A percentile compares a stretch with the other conserved stretches of the same genome.
Evolutionary conservation across 1,140 invertebrate species (phyloP).

Genomic region (Palaemon carinicauda): DNA sequence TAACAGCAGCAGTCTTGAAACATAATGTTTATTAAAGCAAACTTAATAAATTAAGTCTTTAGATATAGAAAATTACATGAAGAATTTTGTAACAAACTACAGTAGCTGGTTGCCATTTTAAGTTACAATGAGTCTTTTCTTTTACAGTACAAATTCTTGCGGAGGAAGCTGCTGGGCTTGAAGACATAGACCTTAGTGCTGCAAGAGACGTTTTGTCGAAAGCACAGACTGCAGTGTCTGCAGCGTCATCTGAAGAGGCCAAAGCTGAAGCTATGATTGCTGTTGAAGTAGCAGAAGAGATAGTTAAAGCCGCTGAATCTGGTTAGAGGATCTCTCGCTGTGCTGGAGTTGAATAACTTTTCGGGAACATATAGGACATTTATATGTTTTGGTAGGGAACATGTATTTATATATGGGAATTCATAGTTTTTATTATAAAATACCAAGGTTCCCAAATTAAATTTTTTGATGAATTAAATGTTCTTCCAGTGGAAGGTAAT

Average conservation of each 20-base stretch:
- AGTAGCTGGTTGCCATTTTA: too few species aligned
- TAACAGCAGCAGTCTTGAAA: too few species aligned
- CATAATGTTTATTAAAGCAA: too few species aligned
- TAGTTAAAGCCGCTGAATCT: slow-evolving; percentile 82
- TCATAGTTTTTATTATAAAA: too few species aligned
- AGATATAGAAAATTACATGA: too few species aligned
- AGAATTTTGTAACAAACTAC: background rate
- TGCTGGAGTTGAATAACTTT: background rate
- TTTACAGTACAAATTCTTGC: slow-evolving; percentile 89
- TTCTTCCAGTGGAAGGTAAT: too few species aligned
- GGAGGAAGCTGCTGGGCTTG: slow-evolving; percentile 93
- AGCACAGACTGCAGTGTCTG: slow-evolving; percentile 82
- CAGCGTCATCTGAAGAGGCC: slow-evolving; percentile 82
- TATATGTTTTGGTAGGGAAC: too few species aligned
- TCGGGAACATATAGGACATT: too few species aligned
- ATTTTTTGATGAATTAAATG: too few species aligned
- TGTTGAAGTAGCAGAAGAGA: slow-evolving; percentile 92
- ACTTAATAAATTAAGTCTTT: too few species aligned
- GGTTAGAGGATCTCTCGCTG: background rate
- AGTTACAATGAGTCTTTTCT: background rate
- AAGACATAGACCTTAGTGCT: slow-evolving; percentile 81
- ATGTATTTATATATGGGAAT: too few species aligned
- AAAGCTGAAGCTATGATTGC: slow-evolving; percentile 94
- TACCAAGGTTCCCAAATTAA: too few species aligned
- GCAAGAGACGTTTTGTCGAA: slow-evolving; percentile 84